Evolutionary conservation across 2,888 invertebrate genomes (phyloP).

Genomic region (Thumatha senex): DNA sequence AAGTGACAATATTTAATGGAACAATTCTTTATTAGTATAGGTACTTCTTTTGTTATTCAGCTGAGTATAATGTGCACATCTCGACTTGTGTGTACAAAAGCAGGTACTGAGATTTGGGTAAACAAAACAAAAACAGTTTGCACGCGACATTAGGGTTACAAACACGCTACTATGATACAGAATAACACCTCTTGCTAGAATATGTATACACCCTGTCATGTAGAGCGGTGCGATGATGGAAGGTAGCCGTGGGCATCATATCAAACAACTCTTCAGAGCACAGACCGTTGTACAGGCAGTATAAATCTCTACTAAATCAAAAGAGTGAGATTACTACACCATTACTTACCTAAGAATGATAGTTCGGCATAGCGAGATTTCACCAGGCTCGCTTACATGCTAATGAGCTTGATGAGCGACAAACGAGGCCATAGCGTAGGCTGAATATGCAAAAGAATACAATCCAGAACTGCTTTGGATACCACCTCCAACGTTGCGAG

Average conservation of each 20-base stretch:
- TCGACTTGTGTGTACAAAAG: slow-evolving; percentile 12
- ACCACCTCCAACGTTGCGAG: no score
- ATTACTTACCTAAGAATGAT: background rate
- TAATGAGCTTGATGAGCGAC: no score
- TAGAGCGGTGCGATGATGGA: no score
- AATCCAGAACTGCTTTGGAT: no score
- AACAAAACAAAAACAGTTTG: slow-evolving; percentile 20
- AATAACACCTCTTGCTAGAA: slow-evolving; percentile 14
- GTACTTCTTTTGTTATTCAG: background rate
- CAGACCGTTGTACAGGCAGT: no score
- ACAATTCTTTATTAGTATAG: slow-evolving; percentile 3
- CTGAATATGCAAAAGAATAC: no score
- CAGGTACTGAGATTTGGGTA: slow-evolving; percentile 36
- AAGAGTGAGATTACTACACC: background rate
- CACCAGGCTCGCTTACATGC: no score
- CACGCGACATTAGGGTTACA: slow-evolving; percentile 21
- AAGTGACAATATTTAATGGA: slow-evolving; percentile 11
- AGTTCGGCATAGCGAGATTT: no score
- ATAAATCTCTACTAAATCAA: slow-evolving; percentile 15
- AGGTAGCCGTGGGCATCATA: no score
- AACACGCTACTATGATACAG: slow-evolving; percentile 5
- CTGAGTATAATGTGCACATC: slow-evolving; percentile 5
- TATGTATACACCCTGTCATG: no score
- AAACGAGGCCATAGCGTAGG: no score
- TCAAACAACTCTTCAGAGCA: no score